Percentiles rank a stretch among this genome's conserved stretches.
Evolutionary conservation across 2,888 invertebrate species (phyloP).

Genomic region (Bombylius major): DNA sequence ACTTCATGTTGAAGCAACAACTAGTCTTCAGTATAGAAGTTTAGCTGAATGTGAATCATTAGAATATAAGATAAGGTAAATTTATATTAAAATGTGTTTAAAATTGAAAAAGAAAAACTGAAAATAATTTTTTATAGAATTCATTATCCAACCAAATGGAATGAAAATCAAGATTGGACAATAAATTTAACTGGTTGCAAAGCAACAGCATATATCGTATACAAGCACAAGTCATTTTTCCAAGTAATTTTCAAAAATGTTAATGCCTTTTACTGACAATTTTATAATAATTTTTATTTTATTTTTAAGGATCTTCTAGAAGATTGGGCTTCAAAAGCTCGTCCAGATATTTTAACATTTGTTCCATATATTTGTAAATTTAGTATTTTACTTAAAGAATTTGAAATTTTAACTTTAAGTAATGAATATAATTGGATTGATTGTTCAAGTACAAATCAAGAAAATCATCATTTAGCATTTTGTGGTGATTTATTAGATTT

Average conservation of each 20-base stretch:
- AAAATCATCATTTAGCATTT: constrained; percentile 87
- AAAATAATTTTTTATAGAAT: constrained; percentile 19
- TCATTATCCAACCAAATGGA: constrained; percentile 90
- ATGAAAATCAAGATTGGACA: constrained; percentile 92
- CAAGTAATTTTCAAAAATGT: constrained; percentile 36
- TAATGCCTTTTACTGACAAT: neutral
- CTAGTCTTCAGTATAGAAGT: constrained; percentile 86
- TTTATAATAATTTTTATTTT: neutral
- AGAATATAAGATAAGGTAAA: constrained; percentile 65
- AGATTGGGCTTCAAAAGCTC: constrained; percentile 91
- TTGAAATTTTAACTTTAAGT: constrained; percentile 83
- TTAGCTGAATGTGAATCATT: constrained; percentile 89
- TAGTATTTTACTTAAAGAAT: constrained; percentile 80
- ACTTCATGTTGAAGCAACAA: constrained; percentile 87
- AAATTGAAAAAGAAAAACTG: neutral
- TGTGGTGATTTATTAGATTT: constrained; percentile 89
- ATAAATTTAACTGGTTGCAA: constrained; percentile 87
- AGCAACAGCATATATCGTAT: constrained; percentile 82
- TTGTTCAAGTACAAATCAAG: constrained; percentile 89
- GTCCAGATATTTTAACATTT: constrained; percentile 86
- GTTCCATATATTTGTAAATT: constrained; percentile 96
- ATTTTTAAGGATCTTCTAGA: constrained; percentile 66
- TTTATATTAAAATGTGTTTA: constrained; percentile 31
- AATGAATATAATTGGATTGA: constrained; percentile 99
- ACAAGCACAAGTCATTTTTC: constrained; percentile 92